Evolutionary conservation across 2,888 invertebrate species (phyloP).

Genomic region (Helicoverpa assulta): DNA sequence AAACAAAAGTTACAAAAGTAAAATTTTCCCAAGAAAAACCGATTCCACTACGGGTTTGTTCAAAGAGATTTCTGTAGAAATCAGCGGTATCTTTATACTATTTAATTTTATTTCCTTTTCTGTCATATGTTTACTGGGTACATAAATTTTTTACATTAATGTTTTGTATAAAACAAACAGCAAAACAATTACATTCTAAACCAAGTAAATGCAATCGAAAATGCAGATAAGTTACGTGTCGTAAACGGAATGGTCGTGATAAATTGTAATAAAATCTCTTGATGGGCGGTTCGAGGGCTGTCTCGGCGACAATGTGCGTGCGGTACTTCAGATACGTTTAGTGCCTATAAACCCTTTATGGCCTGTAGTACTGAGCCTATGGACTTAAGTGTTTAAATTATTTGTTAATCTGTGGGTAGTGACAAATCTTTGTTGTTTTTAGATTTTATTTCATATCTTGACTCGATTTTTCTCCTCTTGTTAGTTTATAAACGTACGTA

Average conservation of each 20-base stretch:
- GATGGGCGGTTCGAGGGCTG: constrained; percentile 54
- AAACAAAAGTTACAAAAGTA: neutral
- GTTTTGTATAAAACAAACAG: too few relatives aligned
- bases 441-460: neutral
- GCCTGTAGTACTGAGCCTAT: constrained; percentile 47
- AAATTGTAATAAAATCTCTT: constrained; percentile 66
- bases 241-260: constrained; percentile 63
- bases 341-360: constrained; percentile 58
- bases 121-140: too few relatives aligned
- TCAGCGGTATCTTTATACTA: too few relatives aligned
- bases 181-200: constrained; percentile 37
- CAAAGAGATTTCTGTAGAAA: too few relatives aligned
- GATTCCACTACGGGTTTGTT: too few relatives aligned
- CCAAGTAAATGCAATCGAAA: constrained; percentile 58
- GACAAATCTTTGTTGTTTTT: too few relatives aligned
- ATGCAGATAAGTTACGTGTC: constrained; percentile 65
- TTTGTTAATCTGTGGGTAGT: constrained; percentile 12
- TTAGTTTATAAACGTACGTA: too few relatives aligned
- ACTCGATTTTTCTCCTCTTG: too few relatives aligned
- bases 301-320: constrained; percentile 56
- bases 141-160: too few relatives aligned
- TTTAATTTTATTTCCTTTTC: too few relatives aligned
- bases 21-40: too few relatives aligned
- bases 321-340: constrained; percentile 57
- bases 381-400: constrained; percentile 34